Percentiles rank a stretch among this genome's conserved stretches.
Conservation (phyloP, 2,113 vertebrate genomes). For the Xiphophorus couchianus region DNA sequence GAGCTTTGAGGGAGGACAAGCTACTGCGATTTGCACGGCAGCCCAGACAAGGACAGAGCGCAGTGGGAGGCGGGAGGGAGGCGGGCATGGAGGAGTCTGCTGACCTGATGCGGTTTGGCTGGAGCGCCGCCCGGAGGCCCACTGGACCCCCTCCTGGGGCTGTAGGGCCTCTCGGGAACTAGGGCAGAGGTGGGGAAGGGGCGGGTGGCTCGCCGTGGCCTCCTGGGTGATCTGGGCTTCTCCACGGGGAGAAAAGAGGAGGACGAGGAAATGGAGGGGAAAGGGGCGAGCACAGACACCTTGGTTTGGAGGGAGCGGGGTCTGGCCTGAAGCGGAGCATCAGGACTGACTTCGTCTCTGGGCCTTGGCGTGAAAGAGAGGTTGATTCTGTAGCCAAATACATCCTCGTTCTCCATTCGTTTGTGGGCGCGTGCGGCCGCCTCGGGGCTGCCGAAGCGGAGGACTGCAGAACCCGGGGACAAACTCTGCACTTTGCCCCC, state of each 20-base stretch:
- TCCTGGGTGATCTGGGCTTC: slow-evolving; percentile 91
- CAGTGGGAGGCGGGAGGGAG: slow-evolving; percentile 56
- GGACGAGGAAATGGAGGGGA: slow-evolving; percentile 56
- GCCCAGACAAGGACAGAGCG: slow-evolving; percentile 52
- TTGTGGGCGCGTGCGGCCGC: slow-evolving; percentile 92
- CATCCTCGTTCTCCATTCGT: slow-evolving; percentile 98
- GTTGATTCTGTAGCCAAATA: slow-evolving; percentile 91
- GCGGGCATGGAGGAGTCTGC: slow-evolving; percentile 87
- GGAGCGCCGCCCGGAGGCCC: slow-evolving; percentile 78
- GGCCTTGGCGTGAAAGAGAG: slow-evolving; percentile 89
- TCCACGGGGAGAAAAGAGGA: slow-evolving; percentile 80
- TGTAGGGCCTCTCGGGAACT: slow-evolving; percentile 82
- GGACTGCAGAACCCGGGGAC: slow-evolving; percentile 87
- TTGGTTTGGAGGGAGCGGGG: slow-evolving; percentile 46
- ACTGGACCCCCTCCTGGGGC: slow-evolving; percentile 84
- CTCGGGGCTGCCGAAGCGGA: slow-evolving; percentile 90
- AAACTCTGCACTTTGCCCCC: slow-evolving; percentile 96
- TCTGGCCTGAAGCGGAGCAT: slow-evolving; percentile 54
- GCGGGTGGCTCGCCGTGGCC: slow-evolving; percentile 84
- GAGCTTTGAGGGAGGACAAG: slow-evolving; percentile 24
- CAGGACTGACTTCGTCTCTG: slow-evolving; percentile 74
- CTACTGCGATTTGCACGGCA: slow-evolving; percentile 45
- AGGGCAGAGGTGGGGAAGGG: slow-evolving; percentile 81
- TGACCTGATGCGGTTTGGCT: slow-evolving; percentile 85
- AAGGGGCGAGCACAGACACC: slow-evolving; percentile 41